Conservation (phyloP, 2,797 vertebrate genomes). For the Myotis planiceps region DNA sequence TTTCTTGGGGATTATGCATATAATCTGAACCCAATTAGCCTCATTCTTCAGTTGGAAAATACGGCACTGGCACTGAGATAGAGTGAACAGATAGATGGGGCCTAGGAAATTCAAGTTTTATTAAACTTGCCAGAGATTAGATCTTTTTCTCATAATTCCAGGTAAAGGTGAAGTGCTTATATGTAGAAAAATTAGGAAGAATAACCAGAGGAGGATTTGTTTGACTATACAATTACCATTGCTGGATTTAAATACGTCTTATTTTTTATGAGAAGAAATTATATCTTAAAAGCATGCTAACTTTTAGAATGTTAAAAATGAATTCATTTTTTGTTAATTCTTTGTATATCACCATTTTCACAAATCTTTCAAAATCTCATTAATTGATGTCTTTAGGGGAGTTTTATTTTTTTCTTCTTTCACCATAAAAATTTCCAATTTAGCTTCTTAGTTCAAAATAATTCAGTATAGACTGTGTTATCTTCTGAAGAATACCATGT, state of each 20-base stretch:
- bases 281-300: constrained; percentile 14
- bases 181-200: constrained; percentile 20
- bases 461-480: neutral
- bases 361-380: constrained; percentile 49
- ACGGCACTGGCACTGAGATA: neutral
- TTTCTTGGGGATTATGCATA: neutral
- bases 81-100: neutral
- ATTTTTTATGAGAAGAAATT: constrained; percentile 40
- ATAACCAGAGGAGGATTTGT: neutral
- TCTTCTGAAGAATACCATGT: neutral
- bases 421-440: neutral
- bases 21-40: neutral
- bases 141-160: constrained; percentile 16
- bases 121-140: neutral
- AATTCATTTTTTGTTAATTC: constrained; percentile 11
- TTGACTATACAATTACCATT: neutral
- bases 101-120: neutral
- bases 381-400: neutral
- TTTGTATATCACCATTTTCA: neutral
- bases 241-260: neutral
- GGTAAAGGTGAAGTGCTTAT: neutral
- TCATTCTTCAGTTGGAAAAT: neutral
- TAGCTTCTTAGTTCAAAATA: constrained; percentile 24
- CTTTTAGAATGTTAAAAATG: constrained; percentile 32
- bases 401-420: constrained; percentile 1